Base-by-base conservation (phyloP, 2,113 vertebrate species). In the Lepisosteus oculatus region DNA sequence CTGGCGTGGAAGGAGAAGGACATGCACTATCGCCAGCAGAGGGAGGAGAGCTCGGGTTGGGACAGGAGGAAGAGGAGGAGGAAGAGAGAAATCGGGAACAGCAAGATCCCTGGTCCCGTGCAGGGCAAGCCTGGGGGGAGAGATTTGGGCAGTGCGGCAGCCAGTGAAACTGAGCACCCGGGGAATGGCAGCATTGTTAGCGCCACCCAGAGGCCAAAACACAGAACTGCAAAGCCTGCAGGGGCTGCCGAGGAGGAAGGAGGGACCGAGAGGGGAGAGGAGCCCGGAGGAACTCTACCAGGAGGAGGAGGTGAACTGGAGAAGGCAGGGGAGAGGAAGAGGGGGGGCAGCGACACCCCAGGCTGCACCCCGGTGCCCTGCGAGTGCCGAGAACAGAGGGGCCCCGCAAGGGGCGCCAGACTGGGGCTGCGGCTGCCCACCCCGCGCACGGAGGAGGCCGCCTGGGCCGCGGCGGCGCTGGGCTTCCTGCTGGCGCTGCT, bases 401-500 rank as follows among this genome's bases (percentile, higher is more conserved):
- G 8, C 29, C 57, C 70, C 11, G 41, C 55, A 14, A 72, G 14
- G 14, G 73, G 59, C 1, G 43, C 77, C 0, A 6, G n/a, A 2
- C 71, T 11, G 47, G 73, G 42, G 3, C 45, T 72, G 17, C 69
- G 72, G 5, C 56, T 82, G 3, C 86, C 77, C 3, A 91, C 91
- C 1, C 90, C 84, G 0, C 91, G 92, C 57, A 93, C 92, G 0
- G 90, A 95, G 3, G 94, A 97, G 72, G 95, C 94, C 0, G 84
- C 91, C 66, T 97, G 95, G 95, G 95, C 95, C 0, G 95, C 94
- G 3, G 93, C 90, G 0, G 92, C 95, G 0, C 79, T 97, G 54
- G 93, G 93, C 5, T 95, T 95, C 79, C 86, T 96, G 69, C 81
- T 96, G 72, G 90, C 92, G 43, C 85, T 95, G 61, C 91, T 96